Evolutionary conservation across 2,888 invertebrate genomes (phyloP).

Genomic region (Hypercompe scribonia): DNA sequence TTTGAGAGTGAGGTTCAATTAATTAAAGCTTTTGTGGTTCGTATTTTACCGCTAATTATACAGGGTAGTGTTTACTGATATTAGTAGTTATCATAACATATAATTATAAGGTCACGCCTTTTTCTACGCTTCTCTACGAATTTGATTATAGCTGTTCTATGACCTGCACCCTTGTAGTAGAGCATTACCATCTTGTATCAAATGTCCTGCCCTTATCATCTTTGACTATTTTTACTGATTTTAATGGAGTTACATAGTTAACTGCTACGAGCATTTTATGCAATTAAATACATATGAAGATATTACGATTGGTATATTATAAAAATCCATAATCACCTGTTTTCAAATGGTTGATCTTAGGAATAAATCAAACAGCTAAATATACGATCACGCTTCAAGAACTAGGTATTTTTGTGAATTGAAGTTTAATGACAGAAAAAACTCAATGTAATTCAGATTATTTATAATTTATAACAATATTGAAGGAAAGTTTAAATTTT

Average conservation of each 20-base stretch:
- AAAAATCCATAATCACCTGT: no score
- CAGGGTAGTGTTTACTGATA: conserved; percentile 30
- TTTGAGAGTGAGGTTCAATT: conserved; percentile 47
- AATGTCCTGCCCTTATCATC: background rate
- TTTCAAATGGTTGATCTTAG: no score
- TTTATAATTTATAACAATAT: no score
- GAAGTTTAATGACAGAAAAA: no score
- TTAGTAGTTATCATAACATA: conserved; percentile 20
- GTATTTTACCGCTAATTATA: conserved; percentile 23
- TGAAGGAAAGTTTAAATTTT: no score
- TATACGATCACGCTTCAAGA: no score
- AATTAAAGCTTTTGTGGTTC: conserved; percentile 42
- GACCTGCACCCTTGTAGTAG: conserved; percentile 11
- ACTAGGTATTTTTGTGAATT: no score
- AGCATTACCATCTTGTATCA: background rate
- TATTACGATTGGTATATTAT: no score
- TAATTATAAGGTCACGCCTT: conserved; percentile 16
- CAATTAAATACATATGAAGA: no score
- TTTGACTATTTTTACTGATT: background rate
- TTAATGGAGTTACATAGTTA: background rate
- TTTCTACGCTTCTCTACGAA: conserved; percentile 5
- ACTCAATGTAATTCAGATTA: no score
- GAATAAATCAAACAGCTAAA: no score
- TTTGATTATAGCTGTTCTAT: conserved; percentile 32
- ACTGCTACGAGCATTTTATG: background rate